Conservation (phyloP, 2,113 vertebrate genomes). For the Myrmecobius fasciatus region DNA sequence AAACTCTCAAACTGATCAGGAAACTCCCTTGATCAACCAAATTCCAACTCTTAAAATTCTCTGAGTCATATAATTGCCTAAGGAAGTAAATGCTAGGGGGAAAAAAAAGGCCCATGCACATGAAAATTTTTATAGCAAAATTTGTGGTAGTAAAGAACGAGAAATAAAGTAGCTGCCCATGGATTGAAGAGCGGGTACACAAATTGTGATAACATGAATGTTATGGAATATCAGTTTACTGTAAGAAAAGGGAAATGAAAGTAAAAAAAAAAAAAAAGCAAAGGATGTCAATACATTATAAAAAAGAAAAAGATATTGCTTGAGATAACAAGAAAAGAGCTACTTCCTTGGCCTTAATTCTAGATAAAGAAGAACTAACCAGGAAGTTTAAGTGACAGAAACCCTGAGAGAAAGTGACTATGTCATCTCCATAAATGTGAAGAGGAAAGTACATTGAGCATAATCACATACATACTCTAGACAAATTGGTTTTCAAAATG, state of each 20-base stretch:
- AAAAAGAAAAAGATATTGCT: background rate
- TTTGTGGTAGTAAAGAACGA: background rate
- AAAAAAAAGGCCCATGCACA: background rate
- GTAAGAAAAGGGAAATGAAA: background rate
- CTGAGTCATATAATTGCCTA: background rate
- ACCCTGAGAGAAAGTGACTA: background rate
- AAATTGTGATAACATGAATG: background rate
- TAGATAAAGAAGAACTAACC: background rate
- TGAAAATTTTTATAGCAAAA: background rate
- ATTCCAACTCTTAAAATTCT: background rate
- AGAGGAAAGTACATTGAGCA: background rate
- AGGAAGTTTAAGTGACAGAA: background rate
- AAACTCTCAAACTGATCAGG: background rate
- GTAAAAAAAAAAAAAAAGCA: background rate
- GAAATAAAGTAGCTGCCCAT: background rate
- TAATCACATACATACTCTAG: background rate
- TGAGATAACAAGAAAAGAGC: background rate
- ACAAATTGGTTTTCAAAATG: background rate
- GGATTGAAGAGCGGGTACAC: background rate
- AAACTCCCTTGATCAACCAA: background rate
- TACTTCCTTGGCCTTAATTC: background rate
- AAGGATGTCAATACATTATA: background rate
- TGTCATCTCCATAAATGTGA: background rate
- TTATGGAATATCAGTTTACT: background rate
- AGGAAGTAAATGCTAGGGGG: background rate